Evolutionary conservation across 2,797 vertebrate genomes (phyloP).

Genomic region (Sparidentex hasta): DNA sequence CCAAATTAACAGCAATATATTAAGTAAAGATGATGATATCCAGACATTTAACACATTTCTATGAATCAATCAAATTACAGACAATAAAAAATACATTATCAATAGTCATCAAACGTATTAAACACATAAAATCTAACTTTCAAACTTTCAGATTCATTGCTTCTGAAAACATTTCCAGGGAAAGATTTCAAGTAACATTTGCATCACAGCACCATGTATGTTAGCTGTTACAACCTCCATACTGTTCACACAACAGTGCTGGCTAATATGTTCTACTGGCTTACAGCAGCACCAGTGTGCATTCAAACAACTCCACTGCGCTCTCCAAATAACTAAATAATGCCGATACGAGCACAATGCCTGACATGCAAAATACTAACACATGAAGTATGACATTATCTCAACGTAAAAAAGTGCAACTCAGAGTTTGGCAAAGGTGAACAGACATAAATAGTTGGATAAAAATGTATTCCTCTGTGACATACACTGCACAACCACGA

Average conservation of each 20-base stretch:
- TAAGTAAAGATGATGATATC: slow-evolving; percentile 1
- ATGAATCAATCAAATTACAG: not conserved
- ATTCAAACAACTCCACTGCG: slow-evolving; percentile 24
- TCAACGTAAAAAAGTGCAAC: slow-evolving; percentile 35
- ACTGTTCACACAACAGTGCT: slow-evolving; percentile 11
- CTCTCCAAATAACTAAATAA: slow-evolving; percentile 62
- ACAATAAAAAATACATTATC: slow-evolving; percentile 2
- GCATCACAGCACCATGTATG: not conserved
- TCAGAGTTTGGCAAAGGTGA: slow-evolving; percentile 16
- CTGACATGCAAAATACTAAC: slow-evolving; percentile 48
- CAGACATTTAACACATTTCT: not conserved
- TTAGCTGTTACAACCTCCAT: slow-evolving; percentile 7
- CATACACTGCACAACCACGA: slow-evolving; percentile 19
- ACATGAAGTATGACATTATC: slow-evolving; percentile 27
- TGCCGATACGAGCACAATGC: slow-evolving; percentile 27
- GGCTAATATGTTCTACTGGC: not conserved
- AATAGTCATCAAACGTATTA: slow-evolving; percentile 25
- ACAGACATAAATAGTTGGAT: slow-evolving; percentile 42
- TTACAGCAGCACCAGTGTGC: slow-evolving; percentile 2
- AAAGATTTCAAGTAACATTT: slow-evolving; percentile 43
- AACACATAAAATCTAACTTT: not conserved
- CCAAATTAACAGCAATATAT: slow-evolving; percentile 7
- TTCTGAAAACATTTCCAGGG: not conserved
- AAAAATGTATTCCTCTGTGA: slow-evolving; percentile 15
- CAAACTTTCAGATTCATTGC: not conserved